Percentiles rank a stretch among this genome's conserved stretches.
These are phyloP conservation scores for Chironomus tepperi DNA, from an alignment of 1,140 invertebrate genomes.

Conservation along the genomic window DNA sequence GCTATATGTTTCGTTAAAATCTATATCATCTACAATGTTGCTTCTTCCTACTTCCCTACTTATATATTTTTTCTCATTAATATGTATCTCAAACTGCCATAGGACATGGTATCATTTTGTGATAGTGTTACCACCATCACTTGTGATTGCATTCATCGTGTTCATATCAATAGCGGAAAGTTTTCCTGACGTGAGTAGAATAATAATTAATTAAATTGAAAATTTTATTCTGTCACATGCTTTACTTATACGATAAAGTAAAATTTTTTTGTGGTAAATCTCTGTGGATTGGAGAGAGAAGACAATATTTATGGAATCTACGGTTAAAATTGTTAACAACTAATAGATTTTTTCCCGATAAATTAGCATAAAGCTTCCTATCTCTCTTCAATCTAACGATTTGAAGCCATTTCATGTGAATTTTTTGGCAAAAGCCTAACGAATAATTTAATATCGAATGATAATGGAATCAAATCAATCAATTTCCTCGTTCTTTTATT, in stretches of 20 bases:
- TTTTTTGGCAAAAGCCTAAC: too few relatives aligned
- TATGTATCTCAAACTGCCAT: not conserved
- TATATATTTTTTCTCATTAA: constrained; percentile 16
- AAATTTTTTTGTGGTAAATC: not conserved
- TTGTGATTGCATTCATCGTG: constrained; percentile 42
- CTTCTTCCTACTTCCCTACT: constrained; percentile 17
- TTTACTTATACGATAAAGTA: not conserved
- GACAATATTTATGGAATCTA: too few relatives aligned
- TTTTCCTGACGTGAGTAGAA: constrained; percentile 41
- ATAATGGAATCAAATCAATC: constrained; percentile 14
- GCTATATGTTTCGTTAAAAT: too few relatives aligned
- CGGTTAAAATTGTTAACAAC: too few relatives aligned
- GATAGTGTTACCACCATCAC: constrained; percentile 41
- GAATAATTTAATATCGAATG: not conserved
- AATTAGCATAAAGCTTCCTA: not conserved
- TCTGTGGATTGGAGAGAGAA: too few relatives aligned
- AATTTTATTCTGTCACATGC: not conserved
- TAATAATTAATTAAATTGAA: constrained; percentile 23
- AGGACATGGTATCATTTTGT: constrained; percentile 34
- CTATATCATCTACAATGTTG: too few relatives aligned
- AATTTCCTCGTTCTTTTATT: constrained; percentile 1
- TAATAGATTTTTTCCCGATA: too few relatives aligned
- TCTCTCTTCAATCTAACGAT: not conserved
- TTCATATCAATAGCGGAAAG: constrained; percentile 45
- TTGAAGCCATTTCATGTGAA: not conserved